These are phyloP conservation scores for Drosophila kikkawai DNA, from an alignment of 1,140 invertebrate species.

Conservation along the genomic window DNA sequence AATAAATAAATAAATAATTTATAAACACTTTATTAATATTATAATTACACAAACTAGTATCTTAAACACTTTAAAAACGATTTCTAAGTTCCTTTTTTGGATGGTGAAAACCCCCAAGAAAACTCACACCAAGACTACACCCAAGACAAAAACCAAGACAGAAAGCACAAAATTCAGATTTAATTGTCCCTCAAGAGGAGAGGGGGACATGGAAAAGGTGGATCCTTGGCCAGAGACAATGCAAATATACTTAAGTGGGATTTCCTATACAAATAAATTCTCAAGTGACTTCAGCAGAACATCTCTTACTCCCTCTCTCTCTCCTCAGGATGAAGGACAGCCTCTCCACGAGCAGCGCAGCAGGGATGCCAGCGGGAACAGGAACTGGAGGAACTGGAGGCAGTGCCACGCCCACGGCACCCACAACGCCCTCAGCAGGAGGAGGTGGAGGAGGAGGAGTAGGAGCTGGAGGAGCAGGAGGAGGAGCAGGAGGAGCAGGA, in stretches of 20 bases:
- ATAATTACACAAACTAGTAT: background rate
- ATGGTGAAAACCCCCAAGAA: background rate
- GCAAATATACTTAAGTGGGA: conserved; percentile 12
- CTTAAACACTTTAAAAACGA: background rate
- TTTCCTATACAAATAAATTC: conserved; percentile 20
- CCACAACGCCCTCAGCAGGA: conserved; percentile 40
- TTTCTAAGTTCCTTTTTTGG: conserved; percentile 5
- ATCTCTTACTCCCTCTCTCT: background rate
- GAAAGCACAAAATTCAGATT: conserved; percentile 33
- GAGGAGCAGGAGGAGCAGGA: background rate
- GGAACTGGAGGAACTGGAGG: background rate
- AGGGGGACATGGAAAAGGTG: conserved; percentile 2
- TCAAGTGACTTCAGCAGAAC: conserved; percentile 24
- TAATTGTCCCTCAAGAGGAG: conserved; percentile 23
- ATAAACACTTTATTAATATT: background rate
- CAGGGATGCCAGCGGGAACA: conserved; percentile 14
- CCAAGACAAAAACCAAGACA: conserved; percentile 10
- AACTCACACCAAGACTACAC: background rate
- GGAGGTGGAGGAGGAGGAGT: conserved; percentile 9
- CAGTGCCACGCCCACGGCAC: conserved; percentile 36
- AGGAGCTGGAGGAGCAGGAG: conserved; percentile 12
- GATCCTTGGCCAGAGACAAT: conserved; percentile 31
- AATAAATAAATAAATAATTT: no score
- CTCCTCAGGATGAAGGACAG: conserved; percentile 60
- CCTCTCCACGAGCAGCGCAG: conserved; percentile 30